These are phyloP conservation scores for Drosophila lacertosa DNA, from an alignment of 1,140 invertebrate species.

Conservation along the genomic window DNA sequence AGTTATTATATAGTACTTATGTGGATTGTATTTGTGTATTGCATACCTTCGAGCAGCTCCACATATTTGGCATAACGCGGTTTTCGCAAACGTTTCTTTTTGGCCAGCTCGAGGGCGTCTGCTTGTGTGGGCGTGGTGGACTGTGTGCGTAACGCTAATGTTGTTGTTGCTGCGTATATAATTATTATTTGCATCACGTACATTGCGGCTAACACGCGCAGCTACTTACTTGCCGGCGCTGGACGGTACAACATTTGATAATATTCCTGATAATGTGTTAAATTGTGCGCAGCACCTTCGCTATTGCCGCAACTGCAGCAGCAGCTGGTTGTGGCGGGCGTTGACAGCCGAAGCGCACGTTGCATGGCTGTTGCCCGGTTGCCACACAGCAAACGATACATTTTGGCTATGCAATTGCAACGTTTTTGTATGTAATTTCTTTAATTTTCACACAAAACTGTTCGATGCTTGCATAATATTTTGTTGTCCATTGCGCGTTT, in stretches of 20 bases:
- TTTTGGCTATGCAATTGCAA: conserved; percentile 47
- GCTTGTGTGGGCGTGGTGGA: conserved; percentile 69
- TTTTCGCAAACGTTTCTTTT: conserved; percentile 71
- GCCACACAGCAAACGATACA: conserved; percentile 67
- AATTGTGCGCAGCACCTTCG: conserved; percentile 47
- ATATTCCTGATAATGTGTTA: conserved; percentile 73
- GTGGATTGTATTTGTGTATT: background rate
- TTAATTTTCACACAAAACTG: conserved; percentile 36
- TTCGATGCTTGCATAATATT: conserved; percentile 48
- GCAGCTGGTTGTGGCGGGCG: conserved; percentile 43
- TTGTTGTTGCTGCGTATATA: conserved; percentile 9
- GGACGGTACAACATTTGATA: conserved; percentile 73
- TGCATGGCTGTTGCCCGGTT: conserved; percentile 57
- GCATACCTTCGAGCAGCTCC: conserved; percentile 72
- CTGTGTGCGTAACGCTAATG: conserved; percentile 34
- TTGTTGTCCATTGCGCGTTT: conserved; percentile 51
- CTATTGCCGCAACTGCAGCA: conserved; percentile 43
- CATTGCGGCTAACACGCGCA: background rate
- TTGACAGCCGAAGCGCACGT: conserved; percentile 46
- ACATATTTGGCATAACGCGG: conserved; percentile 79
- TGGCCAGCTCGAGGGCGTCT: conserved; percentile 50
- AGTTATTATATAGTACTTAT: background rate
- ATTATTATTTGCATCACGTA: conserved; percentile 10
- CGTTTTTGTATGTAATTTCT: conserved; percentile 1
- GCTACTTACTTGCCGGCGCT: conserved; percentile 60